Percentiles rank a stretch among this genome's conserved stretches.
These are phyloP conservation scores for Sipha maydis DNA, from an alignment of 2,888 invertebrate species.

Conservation along the genomic window DNA sequence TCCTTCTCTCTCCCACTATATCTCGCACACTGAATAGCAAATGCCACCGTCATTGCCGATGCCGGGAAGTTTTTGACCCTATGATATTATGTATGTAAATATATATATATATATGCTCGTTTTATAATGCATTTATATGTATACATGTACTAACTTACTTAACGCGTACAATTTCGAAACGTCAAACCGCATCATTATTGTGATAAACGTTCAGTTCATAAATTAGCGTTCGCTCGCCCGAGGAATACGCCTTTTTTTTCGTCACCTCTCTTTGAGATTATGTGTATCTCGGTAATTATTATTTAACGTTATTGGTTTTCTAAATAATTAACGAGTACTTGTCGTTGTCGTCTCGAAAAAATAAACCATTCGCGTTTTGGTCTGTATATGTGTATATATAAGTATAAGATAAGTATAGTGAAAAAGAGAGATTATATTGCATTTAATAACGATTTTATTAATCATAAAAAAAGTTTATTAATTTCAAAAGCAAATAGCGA, in stretches of 20 bases:
- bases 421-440: neutral
- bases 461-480: neutral
- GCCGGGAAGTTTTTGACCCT: neutral
- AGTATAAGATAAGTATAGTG: too few species aligned
- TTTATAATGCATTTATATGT: neutral
- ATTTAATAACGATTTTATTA: neutral
- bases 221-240: neutral
- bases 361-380: neutral
- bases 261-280: neutral
- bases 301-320: neutral
- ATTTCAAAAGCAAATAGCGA: neutral
- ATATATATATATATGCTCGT: too few species aligned
- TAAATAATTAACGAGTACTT: neutral
- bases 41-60: neutral
- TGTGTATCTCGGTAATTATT: neutral
- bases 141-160: neutral
- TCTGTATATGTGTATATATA: neutral
- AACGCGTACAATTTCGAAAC: neutral
- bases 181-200: neutral
- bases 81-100: neutral
- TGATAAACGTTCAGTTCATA: neutral
- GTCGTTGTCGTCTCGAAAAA: neutral
- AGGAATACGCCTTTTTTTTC: neutral
- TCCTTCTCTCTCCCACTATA: neutral
- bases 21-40: neutral